Percentiles rank a stretch among this genome's conserved stretches.
These are phyloP conservation scores for Drymonia ruficornis DNA, from an alignment of 2,888 invertebrate genomes.

Conservation along the genomic window DNA sequence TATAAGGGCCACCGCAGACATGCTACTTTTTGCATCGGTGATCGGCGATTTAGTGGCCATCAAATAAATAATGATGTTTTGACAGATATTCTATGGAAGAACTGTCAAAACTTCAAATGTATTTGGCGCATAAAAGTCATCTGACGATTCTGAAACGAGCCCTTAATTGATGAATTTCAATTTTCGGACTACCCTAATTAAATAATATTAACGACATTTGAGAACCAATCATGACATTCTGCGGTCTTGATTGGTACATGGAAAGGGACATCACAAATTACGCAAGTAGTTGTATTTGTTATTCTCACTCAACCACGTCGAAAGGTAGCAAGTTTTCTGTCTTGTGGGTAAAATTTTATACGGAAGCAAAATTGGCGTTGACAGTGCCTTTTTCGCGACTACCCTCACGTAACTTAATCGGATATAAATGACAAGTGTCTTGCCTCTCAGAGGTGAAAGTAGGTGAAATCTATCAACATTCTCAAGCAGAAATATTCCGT, in stretches of 20 bases:
- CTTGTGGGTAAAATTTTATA: too few relatives aligned
- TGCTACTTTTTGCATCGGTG: too few relatives aligned
- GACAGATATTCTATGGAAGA: too few relatives aligned
- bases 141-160: too few relatives aligned
- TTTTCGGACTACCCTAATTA: too few relatives aligned
- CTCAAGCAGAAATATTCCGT: neutral
- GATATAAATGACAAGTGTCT: conserved; percentile 54
- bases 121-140: too few relatives aligned
- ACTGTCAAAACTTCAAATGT: too few relatives aligned
- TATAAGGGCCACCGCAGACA: too few relatives aligned
- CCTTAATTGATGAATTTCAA: neutral
- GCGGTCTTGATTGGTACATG: neutral
- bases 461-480: neutral
- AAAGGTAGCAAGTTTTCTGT: too few relatives aligned
- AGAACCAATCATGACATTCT: neutral
- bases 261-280: neutral
- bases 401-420: conserved; percentile 51
- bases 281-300: neutral
- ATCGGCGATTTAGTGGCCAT: too few relatives aligned
- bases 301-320: conserved; percentile 4
- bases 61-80: too few relatives aligned
- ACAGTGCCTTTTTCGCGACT: conserved; percentile 46
- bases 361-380: conserved; percentile 26
- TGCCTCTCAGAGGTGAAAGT: conserved; percentile 28
- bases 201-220: neutral